These are phyloP conservation scores for Zaprionus vittiger DNA, from an alignment of 1,140 invertebrate genomes.

Conservation along the genomic window DNA sequence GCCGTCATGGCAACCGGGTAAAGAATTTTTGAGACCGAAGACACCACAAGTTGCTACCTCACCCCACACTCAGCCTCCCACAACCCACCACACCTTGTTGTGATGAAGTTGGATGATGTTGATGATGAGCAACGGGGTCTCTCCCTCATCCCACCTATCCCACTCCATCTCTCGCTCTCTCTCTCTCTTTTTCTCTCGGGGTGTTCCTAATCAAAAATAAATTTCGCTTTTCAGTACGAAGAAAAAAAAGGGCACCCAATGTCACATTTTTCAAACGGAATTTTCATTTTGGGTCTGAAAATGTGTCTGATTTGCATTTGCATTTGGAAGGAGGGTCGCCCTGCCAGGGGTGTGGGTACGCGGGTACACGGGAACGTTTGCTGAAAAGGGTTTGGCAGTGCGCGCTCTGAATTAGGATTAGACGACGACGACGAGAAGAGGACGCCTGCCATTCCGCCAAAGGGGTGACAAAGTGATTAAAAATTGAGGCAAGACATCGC, in stretches of 20 bases:
- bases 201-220: constrained; percentile 71
- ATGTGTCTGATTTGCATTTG: constrained; percentile 78
- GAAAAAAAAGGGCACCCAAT: constrained; percentile 30
- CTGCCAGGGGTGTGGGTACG: background rate
- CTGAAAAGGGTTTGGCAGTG: constrained; percentile 66
- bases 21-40: constrained; percentile 48
- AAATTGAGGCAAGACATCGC: constrained; percentile 62
- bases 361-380: constrained; percentile 23
- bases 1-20: constrained; percentile 68
- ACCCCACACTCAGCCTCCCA: background rate
- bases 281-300: constrained; percentile 68
- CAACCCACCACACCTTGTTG: constrained; percentile 20
- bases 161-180: background rate
- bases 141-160: background rate
- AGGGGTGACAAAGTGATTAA: constrained; percentile 81
- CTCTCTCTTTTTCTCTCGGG: background rate
- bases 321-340: constrained; percentile 1
- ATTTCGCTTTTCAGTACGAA: constrained; percentile 52
- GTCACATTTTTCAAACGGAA: constrained; percentile 57
- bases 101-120: constrained; percentile 57
- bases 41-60: constrained; percentile 23
- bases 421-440: constrained; percentile 9
- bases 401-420: constrained; percentile 54
- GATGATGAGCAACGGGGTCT: constrained; percentile 22
- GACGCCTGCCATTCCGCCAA: constrained; percentile 26